Evolutionary conservation across 2,113 vertebrate species (phyloP), one percentile per base, ranked within the genome.

Genomic region (Ageneiosus marmoratus): DNA sequence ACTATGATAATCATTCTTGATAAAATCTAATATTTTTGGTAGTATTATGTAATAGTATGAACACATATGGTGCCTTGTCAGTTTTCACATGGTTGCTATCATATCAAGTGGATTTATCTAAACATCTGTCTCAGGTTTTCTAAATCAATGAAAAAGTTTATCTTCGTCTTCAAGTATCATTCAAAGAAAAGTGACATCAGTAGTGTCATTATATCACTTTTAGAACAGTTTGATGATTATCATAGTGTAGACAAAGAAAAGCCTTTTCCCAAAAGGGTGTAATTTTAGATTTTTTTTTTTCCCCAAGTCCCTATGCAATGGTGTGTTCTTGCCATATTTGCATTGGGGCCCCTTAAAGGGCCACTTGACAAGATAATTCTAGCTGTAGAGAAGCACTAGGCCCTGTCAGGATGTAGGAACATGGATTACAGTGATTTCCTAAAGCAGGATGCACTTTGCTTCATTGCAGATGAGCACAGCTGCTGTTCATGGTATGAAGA

Each of bases 351-450:
- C n/a, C 77, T 63, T 56, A 85, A 86, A 83, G 63, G 87, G 83
- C 87, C 87, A 86, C 80, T 88, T 88, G 87, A 88, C 87, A 85
- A 76, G 80, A 88, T 88, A 88, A 88, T 88, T 83, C 87, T 79
- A 86, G 76, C 70, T 82, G 79, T 82, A 80, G 56, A 85, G 67
- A 67, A 60, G 48, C 62, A 37, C 77, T 81, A 77, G 83, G 58
- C 60, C 76, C 72, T 82, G 73, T 80, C 87, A 80, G 87, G 85
- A 88, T 85, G 85, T 80, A 60, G 11, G 53, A 84, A 51, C 4
- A 32, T 2, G 83, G 85, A 88, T 88, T 88, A 88, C 87, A 85
- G 87, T 88, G 76, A 88, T 88, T 88, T 88, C 85, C 85, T 86
- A 80, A 86, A 88, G 83, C 87, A 88, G 85, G 85, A 86, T 80